Evolutionary conservation across 1,140 invertebrate genomes (phyloP), one percentile per base, ranked within the genome.

Genomic region (Chlorops oryzae): DNA sequence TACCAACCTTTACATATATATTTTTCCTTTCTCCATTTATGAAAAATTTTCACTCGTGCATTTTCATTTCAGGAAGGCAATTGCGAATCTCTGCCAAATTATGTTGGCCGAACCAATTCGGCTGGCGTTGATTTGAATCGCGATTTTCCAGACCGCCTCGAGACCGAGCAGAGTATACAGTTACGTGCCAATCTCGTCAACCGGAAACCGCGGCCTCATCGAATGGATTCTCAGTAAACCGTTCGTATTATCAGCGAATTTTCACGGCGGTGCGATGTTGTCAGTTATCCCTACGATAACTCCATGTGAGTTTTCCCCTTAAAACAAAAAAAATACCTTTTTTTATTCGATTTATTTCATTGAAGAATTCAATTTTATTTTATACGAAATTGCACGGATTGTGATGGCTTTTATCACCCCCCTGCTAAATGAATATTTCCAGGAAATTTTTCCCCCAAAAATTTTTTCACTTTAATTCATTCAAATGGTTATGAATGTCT

Each of bases 201-300:
- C 88, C 87, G n/a, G 96, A 99, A 76, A 98, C 95, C 0, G 64
- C 84, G 15, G 89, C 90, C 27, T 98, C 53, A 98, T 98, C 81
- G 82, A 80, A 9, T 96, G 89, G 90, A 88, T 94, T 43, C 71
- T 83, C 2, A 78, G 78, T 15, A 84, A 88, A 64, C 88, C 89
- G 22, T 96, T 97, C 73, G 89, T 95, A 22, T 74, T 96, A 9
- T 95, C 92, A 1, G 89, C 86, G 1, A 96, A 92, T 74, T 76
- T 97, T 35, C 92, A 96, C 68, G 91, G 88, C 17, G 93, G 93
- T 25, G 90, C 92, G 76, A 96, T 2, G 92, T 95, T 6, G 89
- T 91, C 5, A 92, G 90, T 67, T 94, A 94, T 76, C 92, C 92
- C 2, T 95, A 80, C 72, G 86, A 89, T 72, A 86, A 90, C 72